These are phyloP conservation scores for Pseudopleuronectes americanus DNA, from an alignment of 2,797 vertebrate species.

Conservation along the genomic window DNA sequence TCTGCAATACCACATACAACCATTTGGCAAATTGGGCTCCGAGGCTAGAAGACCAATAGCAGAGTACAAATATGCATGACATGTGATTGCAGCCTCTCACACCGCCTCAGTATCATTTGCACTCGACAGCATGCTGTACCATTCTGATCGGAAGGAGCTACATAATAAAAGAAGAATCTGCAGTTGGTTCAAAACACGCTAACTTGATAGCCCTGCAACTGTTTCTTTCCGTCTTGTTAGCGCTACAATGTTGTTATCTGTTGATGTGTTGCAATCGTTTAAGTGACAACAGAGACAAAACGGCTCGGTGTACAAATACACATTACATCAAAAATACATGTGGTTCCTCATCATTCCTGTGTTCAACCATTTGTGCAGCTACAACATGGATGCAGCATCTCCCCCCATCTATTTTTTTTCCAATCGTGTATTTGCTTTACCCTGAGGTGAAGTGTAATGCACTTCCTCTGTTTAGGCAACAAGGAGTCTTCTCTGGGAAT, in stretches of 20 bases:
- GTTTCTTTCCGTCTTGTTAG: too few species aligned
- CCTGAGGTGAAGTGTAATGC: constrained; percentile 58
- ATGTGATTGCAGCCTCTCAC: background rate
- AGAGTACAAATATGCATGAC: background rate
- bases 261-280: background rate
- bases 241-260: background rate
- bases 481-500: constrained; percentile 51
- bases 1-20: too few species aligned
- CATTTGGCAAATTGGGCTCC: too few species aligned
- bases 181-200: too few species aligned
- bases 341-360: constrained; percentile 12
- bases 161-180: background rate
- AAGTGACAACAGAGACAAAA: constrained; percentile 5
- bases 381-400: constrained; percentile 1
- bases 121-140: background rate
- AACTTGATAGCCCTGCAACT: background rate
- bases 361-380: constrained; percentile 29
- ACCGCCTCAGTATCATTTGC: background rate
- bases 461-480: constrained; percentile 71
- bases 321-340: constrained; percentile 39
- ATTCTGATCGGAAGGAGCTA: background rate
- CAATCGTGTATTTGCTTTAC: constrained; percentile 24
- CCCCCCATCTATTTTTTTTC: background rate
- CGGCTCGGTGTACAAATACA: background rate
- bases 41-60: background rate